Evolutionary conservation across 2,113 vertebrate species (phyloP).

Genomic region (Rhinopomastus cyanomelas): DNA sequence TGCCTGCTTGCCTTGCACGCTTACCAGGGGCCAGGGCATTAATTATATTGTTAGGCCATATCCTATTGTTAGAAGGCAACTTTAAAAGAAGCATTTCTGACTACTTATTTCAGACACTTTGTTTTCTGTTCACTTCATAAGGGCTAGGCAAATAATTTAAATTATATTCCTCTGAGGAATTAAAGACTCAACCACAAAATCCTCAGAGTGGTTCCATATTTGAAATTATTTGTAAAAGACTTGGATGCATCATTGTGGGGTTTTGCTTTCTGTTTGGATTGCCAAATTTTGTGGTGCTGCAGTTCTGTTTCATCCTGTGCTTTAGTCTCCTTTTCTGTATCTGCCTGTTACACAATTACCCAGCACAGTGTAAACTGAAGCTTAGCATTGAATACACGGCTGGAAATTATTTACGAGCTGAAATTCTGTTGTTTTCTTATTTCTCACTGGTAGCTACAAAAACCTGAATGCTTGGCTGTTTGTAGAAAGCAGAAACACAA

Average conservation of each 20-base stretch:
- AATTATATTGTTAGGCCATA: not conserved
- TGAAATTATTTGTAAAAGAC: not conserved
- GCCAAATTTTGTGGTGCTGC: not conserved
- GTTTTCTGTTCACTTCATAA: not conserved
- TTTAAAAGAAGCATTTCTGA: not conserved
- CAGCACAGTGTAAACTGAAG: not conserved
- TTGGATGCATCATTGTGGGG: not conserved
- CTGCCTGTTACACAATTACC: not conserved
- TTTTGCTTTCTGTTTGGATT: constrained; percentile 1
- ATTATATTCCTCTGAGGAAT: constrained; percentile 16
- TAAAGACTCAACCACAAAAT: not conserved
- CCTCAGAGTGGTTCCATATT: not conserved
- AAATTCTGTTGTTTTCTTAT: constrained; percentile 10
- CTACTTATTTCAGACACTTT: constrained; percentile 2
- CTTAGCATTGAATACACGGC: not conserved
- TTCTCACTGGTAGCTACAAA: not conserved
- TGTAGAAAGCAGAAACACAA: constrained; percentile 4
- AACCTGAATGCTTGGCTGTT: not conserved
- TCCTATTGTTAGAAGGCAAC: not conserved
- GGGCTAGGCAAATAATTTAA: constrained; percentile 31
- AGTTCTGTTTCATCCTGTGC: not conserved
- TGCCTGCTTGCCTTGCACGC: not conserved
- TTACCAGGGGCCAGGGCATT: not conserved
- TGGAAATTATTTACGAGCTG: constrained; percentile 47
- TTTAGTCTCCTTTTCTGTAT: not conserved